Base-by-base conservation (phyloP, 2,797 vertebrate species). In the Poeciliopsis presidionis region DNA sequence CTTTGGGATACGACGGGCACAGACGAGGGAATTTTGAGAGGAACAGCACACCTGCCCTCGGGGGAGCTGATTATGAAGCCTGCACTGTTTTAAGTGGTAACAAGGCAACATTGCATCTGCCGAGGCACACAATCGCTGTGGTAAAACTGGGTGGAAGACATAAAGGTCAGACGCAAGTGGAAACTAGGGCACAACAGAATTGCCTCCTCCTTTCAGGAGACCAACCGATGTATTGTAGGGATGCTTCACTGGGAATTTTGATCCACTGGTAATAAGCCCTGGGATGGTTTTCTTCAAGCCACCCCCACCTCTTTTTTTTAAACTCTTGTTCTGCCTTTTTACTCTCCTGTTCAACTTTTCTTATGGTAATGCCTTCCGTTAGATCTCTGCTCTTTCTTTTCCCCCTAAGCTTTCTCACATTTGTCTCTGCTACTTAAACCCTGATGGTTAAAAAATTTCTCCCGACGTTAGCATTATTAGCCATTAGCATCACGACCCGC, bases 141-240 rank as follows among this genome's bases (percentile, higher is more conserved):
- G 82, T 94, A 92, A 90, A 91, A 92, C 86, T 87, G 89, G 89
- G 82, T 86, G 84, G 91, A 91, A 92, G 93, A 94, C 93, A 92
- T 92, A 95, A 95, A 95, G 94, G 95, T 95, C 93, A 95, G 88
- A 83, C 75, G 55, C 93, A 94, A 94, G 92, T 90, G 91, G 92
- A 94, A 95, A 93, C 91, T 94, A 91, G 94, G 93, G 83, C 91
- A 78, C 81, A 69, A 88, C 59, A 77, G 87, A 94, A 94, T 90
- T 92, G 91, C 91, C 90, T 91, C 82, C 78, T 90, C 87, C 67
- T 91, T 92, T 90, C 89, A 89, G 76, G 80, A 87, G 88, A 94
- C 92, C 86, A 86, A 87, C 88, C 85, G 67, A 79, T 89, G 84
- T 88, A 86, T 93, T 84, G 85, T 89, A 83, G 82, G 90, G 91